A percentile compares a stretch with the other conserved stretches of the same genome.
Evolutionary conservation across 2,797 vertebrate species (phyloP).

Genomic region (Eupleurogrammus muticus): DNA sequence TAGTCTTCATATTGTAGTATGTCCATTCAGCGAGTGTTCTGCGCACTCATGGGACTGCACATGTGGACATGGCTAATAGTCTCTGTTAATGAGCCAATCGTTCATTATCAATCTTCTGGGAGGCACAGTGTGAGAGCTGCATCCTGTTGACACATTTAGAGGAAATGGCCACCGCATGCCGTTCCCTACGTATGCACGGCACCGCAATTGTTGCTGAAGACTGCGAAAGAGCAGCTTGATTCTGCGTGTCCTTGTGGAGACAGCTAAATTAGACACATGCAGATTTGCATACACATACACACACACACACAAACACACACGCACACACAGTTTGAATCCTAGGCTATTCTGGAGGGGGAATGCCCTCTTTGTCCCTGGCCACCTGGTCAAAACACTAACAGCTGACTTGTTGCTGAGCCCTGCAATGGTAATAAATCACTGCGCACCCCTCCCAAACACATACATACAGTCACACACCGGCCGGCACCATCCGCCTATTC

Average conservation of each 20-base stretch:
- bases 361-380: slow-evolving; percentile 82
- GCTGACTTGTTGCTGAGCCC: slow-evolving; percentile 84
- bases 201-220: slow-evolving; percentile 67
- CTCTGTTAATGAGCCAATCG: slow-evolving; percentile 88
- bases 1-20: slow-evolving; percentile 87
- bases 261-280: slow-evolving; percentile 72
- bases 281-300: slow-evolving; percentile 52
- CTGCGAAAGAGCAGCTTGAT: slow-evolving; percentile 69
- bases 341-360: slow-evolving; percentile 71
- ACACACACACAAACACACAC: slow-evolving; percentile 24
- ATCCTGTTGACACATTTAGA: slow-evolving; percentile 83
- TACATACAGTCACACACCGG: slow-evolving; percentile 34
- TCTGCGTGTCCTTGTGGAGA: slow-evolving; percentile 70
- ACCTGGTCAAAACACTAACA: slow-evolving; percentile 86
- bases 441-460: slow-evolving; percentile 42
- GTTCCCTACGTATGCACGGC: slow-evolving; percentile 55
- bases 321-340: slow-evolving; percentile 52
- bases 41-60: slow-evolving; percentile 82
- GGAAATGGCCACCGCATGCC: slow-evolving; percentile 69
- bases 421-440: slow-evolving; percentile 80
- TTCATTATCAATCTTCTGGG: slow-evolving; percentile 88
- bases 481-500: slow-evolving; percentile 35
- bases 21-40: slow-evolving; percentile 83
- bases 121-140: slow-evolving; percentile 76
- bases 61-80: slow-evolving; percentile 88